Percentiles rank a stretch among this genome's conserved stretches.
Conservation (phyloP, 2,888 invertebrate genomes). For the Pyralis farinalis region DNA sequence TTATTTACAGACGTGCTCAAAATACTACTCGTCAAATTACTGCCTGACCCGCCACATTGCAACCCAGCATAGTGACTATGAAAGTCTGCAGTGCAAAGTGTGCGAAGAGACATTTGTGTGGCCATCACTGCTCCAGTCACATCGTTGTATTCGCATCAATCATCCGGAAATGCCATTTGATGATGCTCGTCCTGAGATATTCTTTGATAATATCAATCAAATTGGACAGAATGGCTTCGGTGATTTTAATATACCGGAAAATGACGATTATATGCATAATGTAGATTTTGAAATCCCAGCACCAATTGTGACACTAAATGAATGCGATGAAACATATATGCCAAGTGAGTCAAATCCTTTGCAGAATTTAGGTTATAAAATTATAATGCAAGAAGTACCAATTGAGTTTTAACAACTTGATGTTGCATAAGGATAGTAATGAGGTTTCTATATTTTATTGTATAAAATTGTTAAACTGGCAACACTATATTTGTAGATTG, state of each 20-base stretch:
- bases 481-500: too few relatives aligned
- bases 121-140: slow-evolving; percentile 47
- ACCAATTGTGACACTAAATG: slow-evolving; percentile 51
- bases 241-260: slow-evolving; percentile 37
- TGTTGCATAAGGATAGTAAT: background rate
- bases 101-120: slow-evolving; percentile 63
- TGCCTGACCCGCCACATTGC: slow-evolving; percentile 52
- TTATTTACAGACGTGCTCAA: slow-evolving; percentile 54
- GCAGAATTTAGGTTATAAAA: slow-evolving; percentile 44
- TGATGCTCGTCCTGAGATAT: slow-evolving; percentile 53
- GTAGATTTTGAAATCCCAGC: slow-evolving; percentile 64
- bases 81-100: slow-evolving; percentile 40
- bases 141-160: slow-evolving; percentile 50
- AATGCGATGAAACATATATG: slow-evolving; percentile 30
- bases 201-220: slow-evolving; percentile 45
- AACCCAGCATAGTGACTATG: slow-evolving; percentile 36
- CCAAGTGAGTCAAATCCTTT: slow-evolving; percentile 18
- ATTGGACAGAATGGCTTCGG: slow-evolving; percentile 36
- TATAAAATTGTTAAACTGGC: too few relatives aligned
- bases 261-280: slow-evolving; percentile 44
- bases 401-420: slow-evolving; percentile 50
- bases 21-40: slow-evolving; percentile 48
- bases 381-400: slow-evolving; percentile 64
- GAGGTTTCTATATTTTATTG: too few relatives aligned
- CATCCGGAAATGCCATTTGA: slow-evolving; percentile 52